A percentile compares a stretch with the other conserved stretches of the same genome.
Conservation (phyloP, 2,797 vertebrate genomes). For the Sebastes steindachneri region DNA sequence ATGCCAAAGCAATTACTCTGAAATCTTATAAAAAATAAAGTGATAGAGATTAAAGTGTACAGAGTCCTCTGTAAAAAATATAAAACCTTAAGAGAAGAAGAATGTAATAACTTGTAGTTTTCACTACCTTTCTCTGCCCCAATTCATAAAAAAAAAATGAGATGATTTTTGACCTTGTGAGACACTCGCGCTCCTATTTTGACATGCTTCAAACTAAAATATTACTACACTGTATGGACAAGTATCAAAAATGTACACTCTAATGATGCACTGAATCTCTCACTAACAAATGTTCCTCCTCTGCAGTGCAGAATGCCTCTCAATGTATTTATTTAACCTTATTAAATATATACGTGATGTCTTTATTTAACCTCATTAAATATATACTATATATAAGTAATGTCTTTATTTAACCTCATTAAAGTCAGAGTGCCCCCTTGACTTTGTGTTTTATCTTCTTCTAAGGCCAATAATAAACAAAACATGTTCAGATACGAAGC, state of each 20-base stretch:
- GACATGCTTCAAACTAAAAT: background rate
- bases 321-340: constrained; percentile 10
- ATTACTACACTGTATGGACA: background rate
- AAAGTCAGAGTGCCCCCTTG: constrained; percentile 1
- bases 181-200: background rate
- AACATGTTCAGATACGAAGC: background rate
- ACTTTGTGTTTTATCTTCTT: constrained; percentile 1
- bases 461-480: background rate
- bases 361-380: constrained; percentile 25
- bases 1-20: constrained; percentile 22
- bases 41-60: background rate
- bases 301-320: background rate
- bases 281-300: background rate
- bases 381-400: background rate
- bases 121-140: background rate
- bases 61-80: background rate
- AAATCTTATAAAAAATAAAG: constrained; percentile 9
- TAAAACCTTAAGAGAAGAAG: background rate
- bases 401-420: constrained; percentile 1
- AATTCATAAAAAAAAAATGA: background rate
- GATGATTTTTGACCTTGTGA: background rate
- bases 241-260: background rate
- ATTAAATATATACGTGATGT: constrained; percentile 9
- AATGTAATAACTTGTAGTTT: background rate
- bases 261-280: background rate